Percentiles rank a stretch among this genome's conserved stretches.
These are phyloP conservation scores for Scrobipalpa atriplicella DNA, from an alignment of 2,888 invertebrate species.

Conservation along the genomic window DNA sequence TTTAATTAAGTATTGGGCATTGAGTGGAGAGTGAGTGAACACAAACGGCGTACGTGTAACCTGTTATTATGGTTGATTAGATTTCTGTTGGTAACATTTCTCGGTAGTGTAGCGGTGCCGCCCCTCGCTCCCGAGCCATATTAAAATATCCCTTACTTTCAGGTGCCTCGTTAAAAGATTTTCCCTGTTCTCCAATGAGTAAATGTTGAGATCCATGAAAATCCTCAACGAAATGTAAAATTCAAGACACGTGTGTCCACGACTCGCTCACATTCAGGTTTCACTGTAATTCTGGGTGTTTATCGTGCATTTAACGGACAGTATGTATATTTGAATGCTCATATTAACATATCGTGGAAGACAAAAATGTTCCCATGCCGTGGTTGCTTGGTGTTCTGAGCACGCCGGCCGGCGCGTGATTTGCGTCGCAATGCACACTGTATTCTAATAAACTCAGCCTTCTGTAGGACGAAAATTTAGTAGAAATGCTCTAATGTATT, in stretches of 20 bases:
- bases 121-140: slow-evolving; percentile 80
- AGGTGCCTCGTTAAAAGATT: slow-evolving; percentile 33
- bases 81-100: slow-evolving; percentile 82
- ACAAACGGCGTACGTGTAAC: slow-evolving; percentile 77
- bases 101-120: slow-evolving; percentile 79
- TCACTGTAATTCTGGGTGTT: slow-evolving; percentile 83
- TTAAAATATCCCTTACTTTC: slow-evolving; percentile 70
- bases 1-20: slow-evolving; percentile 80
- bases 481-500: slow-evolving; percentile 82
- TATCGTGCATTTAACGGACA: slow-evolving; percentile 83
- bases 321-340: slow-evolving; percentile 83
- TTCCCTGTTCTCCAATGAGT: slow-evolving; percentile 38
- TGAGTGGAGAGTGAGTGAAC: slow-evolving; percentile 75
- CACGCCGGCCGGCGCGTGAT: slow-evolving; percentile 77
- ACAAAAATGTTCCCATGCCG: slow-evolving; percentile 83
- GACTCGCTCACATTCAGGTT: slow-evolving; percentile 78
- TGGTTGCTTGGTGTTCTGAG: slow-evolving; percentile 71
- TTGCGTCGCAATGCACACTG: slow-evolving; percentile 68
- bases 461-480: slow-evolving; percentile 83
- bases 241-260: slow-evolving; percentile 77
- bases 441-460: slow-evolving; percentile 82
- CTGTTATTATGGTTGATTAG: slow-evolving; percentile 83
- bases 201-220: slow-evolving; percentile 64
- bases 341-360: slow-evolving; percentile 83
- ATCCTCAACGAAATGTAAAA: slow-evolving; percentile 66